phyloP scores from a whole-genome alignment of 2,113 vertebrate genomes.

The Dicaeum eximium region DNA sequence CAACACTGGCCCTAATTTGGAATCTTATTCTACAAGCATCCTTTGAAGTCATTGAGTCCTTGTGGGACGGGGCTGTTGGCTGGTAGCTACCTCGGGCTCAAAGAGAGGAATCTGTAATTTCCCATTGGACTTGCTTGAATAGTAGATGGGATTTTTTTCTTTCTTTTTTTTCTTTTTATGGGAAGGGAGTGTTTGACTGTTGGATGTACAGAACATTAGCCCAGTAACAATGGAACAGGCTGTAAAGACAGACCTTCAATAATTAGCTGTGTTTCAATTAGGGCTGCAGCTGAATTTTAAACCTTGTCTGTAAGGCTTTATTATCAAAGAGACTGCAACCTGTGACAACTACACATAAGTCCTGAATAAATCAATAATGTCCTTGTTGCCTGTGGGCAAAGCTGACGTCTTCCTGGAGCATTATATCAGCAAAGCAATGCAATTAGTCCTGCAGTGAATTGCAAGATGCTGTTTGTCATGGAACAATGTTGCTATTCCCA shows the following conservation, averaged over 20 bases:
- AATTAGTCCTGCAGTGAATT: constrained; percentile 26
- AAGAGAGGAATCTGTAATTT: constrained; percentile 40
- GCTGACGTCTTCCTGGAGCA: neutral
- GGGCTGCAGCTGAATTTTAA: constrained; percentile 26
- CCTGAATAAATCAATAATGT: constrained; percentile 29
- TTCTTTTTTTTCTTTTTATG: neutral
- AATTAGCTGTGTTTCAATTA: constrained; percentile 59
- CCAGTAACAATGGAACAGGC: neutral
- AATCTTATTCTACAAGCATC: neutral
- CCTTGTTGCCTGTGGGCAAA: constrained; percentile 38
- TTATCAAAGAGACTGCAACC: constrained; percentile 48
- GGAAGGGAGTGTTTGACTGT: neutral
- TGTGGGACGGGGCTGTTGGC: constrained; percentile 19
- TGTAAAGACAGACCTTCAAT: neutral
- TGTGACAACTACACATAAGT: neutral
- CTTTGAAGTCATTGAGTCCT: constrained; percentile 42
- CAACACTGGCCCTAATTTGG: neutral
- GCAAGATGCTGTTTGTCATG: constrained; percentile 16
- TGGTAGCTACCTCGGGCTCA: constrained; percentile 14
- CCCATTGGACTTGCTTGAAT: constrained; percentile 26
- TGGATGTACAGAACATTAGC: neutral
- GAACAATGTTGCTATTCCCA: constrained; percentile 6
- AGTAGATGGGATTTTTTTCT: neutral
- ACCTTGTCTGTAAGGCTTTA: constrained; percentile 1
- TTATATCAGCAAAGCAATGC: neutral